Conservation (phyloP, 2,113 vertebrate species). For the Rynchops niger region DNA sequence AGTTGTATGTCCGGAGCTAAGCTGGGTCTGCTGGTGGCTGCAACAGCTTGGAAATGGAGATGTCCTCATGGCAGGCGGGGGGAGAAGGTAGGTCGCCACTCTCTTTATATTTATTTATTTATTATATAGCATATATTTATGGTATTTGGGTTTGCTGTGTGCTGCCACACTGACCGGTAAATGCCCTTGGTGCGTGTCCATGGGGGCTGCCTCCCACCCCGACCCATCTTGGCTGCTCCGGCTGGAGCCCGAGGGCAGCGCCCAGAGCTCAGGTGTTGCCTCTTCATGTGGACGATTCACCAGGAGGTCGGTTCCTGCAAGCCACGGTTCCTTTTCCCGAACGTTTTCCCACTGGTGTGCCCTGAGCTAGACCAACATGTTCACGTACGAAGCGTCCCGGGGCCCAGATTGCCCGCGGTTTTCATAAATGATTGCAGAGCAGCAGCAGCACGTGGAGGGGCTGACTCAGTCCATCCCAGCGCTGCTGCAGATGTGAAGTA, state of each 20-base stretch:
- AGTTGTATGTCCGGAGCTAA: not conserved
- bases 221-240: not conserved
- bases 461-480: not conserved
- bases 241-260: not conserved
- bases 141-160: not conserved
- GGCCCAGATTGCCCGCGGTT: not conserved
- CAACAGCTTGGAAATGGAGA: not conserved
- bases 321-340: not conserved
- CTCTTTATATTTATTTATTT: not conserved
- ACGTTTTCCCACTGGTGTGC: not conserved
- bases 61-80: not conserved
- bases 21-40: not conserved
- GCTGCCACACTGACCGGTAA: not conserved
- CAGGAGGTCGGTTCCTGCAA: not conserved
- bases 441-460: not conserved
- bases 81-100: not conserved
- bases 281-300: not conserved
- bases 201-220: rapidly evolving
- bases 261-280: rapidly evolving
- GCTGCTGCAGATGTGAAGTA: not conserved
- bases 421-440: not conserved
- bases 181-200: not conserved
- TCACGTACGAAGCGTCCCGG: not conserved
- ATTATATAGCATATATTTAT: not conserved
- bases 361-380: not conserved